These are phyloP conservation scores for Eulemur coronatus DNA, from an alignment of 2,797 vertebrate genomes.

Conservation along the genomic window DNA sequence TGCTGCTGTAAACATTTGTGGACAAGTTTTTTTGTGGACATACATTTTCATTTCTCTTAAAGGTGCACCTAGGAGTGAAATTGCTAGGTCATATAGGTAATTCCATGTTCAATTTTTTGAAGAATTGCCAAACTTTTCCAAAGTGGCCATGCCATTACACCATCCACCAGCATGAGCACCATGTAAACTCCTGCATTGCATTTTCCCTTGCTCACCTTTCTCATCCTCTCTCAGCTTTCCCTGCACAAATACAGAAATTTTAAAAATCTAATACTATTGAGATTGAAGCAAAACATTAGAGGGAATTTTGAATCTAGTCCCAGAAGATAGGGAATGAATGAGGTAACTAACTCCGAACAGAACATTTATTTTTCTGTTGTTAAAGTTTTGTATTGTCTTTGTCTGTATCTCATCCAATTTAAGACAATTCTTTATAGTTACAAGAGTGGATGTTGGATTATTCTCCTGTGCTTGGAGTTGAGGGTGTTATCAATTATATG, in stretches of 20 bases:
- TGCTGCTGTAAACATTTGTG: background rate
- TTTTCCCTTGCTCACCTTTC: background rate
- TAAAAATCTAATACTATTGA: background rate
- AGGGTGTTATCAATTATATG: background rate
- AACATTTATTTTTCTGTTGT: background rate
- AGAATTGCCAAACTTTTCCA: background rate
- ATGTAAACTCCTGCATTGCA: rapidly evolving
- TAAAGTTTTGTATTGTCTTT: background rate
- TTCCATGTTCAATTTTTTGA: background rate
- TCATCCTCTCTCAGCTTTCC: background rate
- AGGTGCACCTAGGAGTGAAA: background rate
- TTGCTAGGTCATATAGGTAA: background rate
- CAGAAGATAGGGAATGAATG: background rate
- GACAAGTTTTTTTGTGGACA: background rate
- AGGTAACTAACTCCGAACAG: background rate
- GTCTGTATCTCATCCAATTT: background rate
- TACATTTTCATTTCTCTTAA: background rate
- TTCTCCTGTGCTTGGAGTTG: background rate
- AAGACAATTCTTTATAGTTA: background rate
- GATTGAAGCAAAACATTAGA: background rate
- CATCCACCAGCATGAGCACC: background rate
- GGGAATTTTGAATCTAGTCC: background rate
- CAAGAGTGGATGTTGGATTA: background rate
- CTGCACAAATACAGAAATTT: background rate
- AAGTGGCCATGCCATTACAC: background rate